Base-by-base conservation (phyloP, 2,113 vertebrate genomes). In the Periophthalmodon schlosseri region DNA sequence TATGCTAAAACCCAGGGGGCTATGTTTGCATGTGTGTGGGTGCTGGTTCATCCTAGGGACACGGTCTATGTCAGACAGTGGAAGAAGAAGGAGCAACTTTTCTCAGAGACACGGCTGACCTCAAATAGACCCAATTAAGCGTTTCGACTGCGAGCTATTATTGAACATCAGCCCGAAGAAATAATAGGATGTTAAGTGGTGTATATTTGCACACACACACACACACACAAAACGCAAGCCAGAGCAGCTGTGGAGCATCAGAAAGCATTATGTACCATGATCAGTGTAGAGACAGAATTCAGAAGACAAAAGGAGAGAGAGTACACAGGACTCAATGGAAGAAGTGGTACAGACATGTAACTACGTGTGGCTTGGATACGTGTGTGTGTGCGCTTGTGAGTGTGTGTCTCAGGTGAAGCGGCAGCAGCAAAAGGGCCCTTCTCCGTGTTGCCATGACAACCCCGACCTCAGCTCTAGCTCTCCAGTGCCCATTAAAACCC, bases 401-500 rank as follows among this genome's bases (percentile, higher is more conserved):
- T 61, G 81, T 66, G 63, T 56, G 67, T 74, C 91, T 91, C 92
- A 93, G 92, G 92, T 93, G 90, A 89, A 91, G 89, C 60, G 28
- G 60, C 60, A 18, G 60, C 83, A 89, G 91, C 91, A 89, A 89
- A 92, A 90, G 24, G 92, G 88, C 91, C 92, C 85, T 90, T 93
- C 89, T 93, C 88, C 93, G 93, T 93, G 94, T 94, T 94, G 93
- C 93, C 91, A 94, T 94, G 94, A 93, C 94, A 94, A 94, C 94
- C 84, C 92, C 91, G 93, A 92, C 93, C 91, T 94, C 91, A 92
- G 94, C 90, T 93, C 92, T 92, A 89, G 93, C 94, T 94, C 94
- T 93, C 91, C 91, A 93, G 93, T 90, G 93, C 92, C 93, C 93
- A 94, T 95, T 94, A 94, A 93, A 95, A 93, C 93, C 93, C 93